phyloP scores from a whole-genome alignment of 2,797 vertebrate species.

The Propithecus deckenii region DNA sequence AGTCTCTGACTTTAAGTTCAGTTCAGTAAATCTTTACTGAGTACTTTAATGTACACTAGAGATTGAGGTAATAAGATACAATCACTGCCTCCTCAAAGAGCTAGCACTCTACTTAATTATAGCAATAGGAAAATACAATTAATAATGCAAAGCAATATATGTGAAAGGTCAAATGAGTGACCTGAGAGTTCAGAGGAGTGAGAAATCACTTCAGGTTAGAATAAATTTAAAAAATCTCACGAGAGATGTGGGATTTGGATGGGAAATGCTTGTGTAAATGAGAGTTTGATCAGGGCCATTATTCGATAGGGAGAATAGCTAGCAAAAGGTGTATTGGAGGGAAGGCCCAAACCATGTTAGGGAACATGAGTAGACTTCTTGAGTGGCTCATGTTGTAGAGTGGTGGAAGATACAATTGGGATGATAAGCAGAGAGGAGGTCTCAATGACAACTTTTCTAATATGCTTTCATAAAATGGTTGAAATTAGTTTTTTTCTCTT shows the following conservation, averaged over 20 bases:
- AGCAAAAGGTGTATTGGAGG: background rate
- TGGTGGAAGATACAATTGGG: background rate
- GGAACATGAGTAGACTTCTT: background rate
- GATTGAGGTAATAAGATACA: background rate
- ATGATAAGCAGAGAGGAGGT: background rate
- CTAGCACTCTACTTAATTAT: background rate
- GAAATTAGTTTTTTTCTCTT: background rate
- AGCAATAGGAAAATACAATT: conserved; percentile 26
- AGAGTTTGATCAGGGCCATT: background rate
- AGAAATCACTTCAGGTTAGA: background rate
- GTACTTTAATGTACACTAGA: background rate
- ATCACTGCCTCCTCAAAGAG: background rate
- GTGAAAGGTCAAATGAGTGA: background rate
- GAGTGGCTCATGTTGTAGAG: background rate
- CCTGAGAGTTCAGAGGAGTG: background rate
- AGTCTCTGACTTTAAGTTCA: conserved; percentile 10
- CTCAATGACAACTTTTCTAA: background rate
- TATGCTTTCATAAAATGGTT: background rate
- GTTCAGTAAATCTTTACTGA: background rate
- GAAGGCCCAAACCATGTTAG: background rate
- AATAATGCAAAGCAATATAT: background rate
- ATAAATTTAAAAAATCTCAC: background rate
- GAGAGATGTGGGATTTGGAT: background rate
- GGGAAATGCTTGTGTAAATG: background rate
- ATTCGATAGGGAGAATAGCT: background rate